Conservation (phyloP, 2,113 vertebrate genomes). For the Cheirogaleus medius region DNA sequence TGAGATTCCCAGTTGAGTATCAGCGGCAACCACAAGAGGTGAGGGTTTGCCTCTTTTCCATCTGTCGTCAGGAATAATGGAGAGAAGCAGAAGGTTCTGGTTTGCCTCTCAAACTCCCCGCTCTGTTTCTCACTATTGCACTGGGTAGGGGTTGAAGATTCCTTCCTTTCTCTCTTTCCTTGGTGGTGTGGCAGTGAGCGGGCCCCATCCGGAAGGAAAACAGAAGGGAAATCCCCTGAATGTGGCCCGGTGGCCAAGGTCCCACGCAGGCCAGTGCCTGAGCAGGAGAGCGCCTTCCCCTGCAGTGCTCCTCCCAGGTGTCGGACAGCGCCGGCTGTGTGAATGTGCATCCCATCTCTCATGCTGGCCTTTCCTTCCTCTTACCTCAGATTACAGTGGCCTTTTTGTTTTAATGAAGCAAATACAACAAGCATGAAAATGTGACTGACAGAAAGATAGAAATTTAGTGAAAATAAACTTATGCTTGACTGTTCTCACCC, state of each 20-base stretch:
- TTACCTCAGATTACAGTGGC: not conserved
- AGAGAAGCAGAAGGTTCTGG: not conserved
- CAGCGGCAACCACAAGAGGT: not conserved
- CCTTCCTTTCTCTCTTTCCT: not conserved
- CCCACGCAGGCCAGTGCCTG: too few species aligned
- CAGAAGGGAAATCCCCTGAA: not conserved
- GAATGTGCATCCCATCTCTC: not conserved
- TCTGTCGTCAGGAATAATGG: not conserved
- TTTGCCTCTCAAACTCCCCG: not conserved
- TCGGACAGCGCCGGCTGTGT: too few species aligned
- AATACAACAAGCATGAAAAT: not conserved
- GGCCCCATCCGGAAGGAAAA: not conserved
- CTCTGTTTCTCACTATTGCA: not conserved
- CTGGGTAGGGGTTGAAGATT: not conserved
- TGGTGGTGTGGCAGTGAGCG: not conserved
- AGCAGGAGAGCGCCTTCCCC: not conserved
- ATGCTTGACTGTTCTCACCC: not conserved
- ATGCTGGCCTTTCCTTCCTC: not conserved
- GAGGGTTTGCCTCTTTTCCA: not conserved
- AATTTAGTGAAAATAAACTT: not conserved
- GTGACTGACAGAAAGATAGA: not conserved
- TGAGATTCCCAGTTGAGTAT: conserved; percentile 1
- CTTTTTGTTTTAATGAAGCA: not conserved
- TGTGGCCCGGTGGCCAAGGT: not conserved
- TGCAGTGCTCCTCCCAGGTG: not conserved